Evolutionary conservation across 1,140 invertebrate species (phyloP), one percentile per base, ranked within the genome.

Genomic region (Sweltsa coloradensis): DNA sequence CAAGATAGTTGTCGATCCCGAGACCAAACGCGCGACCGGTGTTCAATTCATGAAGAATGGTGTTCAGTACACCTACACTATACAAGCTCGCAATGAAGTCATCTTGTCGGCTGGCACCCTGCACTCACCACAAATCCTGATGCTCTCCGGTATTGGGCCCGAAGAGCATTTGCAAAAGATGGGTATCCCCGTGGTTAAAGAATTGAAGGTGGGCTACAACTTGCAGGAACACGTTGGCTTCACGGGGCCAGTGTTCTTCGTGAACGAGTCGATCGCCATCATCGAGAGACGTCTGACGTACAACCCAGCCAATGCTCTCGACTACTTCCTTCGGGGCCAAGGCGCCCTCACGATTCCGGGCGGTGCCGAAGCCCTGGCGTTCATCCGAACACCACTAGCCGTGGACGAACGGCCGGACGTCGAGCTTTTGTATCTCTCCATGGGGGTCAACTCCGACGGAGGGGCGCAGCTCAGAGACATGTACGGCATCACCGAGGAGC

Each of bases 341-440:
- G 67, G 68, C 14, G 63, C 66, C 1, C 53, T 61, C 31, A 61
- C 65, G 0, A 51, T 62, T 14, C 57, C 67, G 13, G 59, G 71
- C 45, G 59, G 64, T 49, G 63, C 67, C 45, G 68, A 70, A 53
- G 65, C 66, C 2, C 62, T 24, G 41, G 64, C 57, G 5, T 66
- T 61, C 45, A n/a, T n/a, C n/a, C n/a, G n/a, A n/a, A n/a, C n/a
- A n/a, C 72, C 60, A 47, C 70, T 3, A 68, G 67, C 41, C 70
- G 71, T 21, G 54, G 70, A 27, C 69, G 69, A 18, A 64, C 67
- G 1, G 51, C 39, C 16, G 49, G 57, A 3, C 64, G 71, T 45
- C 52, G 72, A 2, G 18, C 54, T 43, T 50, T 53, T 1, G 13
- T 53, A 3, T 34, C 41, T 51, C 2, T 45, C 61, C 5, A 58